These are phyloP conservation scores for Scelioninae gen. 1 DNA, from an alignment of 2,888 invertebrate species.

Conservation along the genomic window DNA sequence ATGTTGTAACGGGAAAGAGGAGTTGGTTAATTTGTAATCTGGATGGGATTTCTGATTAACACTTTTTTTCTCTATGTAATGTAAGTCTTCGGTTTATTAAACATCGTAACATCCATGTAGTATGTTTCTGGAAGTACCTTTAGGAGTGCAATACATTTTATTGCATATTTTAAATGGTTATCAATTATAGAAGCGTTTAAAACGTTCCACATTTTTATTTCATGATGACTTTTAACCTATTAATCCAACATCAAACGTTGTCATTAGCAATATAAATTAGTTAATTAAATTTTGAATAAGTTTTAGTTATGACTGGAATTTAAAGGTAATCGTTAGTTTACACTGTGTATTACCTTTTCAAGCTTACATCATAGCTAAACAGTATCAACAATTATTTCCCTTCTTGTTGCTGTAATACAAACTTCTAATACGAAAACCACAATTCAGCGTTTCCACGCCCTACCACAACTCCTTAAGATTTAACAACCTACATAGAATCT, in stretches of 20 bases:
- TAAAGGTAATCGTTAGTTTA: not conserved
- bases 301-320: slow-evolving; percentile 3
- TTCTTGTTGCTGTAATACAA: slow-evolving; percentile 3
- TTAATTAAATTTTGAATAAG: slow-evolving; percentile 8
- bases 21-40: slow-evolving; percentile 53
- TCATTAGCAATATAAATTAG: not conserved
- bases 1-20: slow-evolving; percentile 41
- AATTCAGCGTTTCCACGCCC: slow-evolving; percentile 41
- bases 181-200: too few relatives aligned
- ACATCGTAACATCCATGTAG: too few relatives aligned
- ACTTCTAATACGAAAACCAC: slow-evolving; percentile 33
- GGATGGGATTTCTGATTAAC: slow-evolving; percentile 25
- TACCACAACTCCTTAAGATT: slow-evolving; percentile 11
- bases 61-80: not conserved
- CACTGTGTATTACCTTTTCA: not conserved
- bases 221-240: too few relatives aligned
- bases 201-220: too few relatives aligned
- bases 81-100: too few relatives aligned
- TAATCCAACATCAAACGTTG: too few relatives aligned
- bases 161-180: too few relatives aligned
- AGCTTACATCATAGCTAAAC: slow-evolving; percentile 22
- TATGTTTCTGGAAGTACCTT: too few relatives aligned
- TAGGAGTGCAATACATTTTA: too few relatives aligned
- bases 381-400: slow-evolving; percentile 24
- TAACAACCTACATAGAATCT: slow-evolving; percentile 25